Evolutionary conservation across 2,113 vertebrate genomes (phyloP).

Genomic region (Trogon surrucura): DNA sequence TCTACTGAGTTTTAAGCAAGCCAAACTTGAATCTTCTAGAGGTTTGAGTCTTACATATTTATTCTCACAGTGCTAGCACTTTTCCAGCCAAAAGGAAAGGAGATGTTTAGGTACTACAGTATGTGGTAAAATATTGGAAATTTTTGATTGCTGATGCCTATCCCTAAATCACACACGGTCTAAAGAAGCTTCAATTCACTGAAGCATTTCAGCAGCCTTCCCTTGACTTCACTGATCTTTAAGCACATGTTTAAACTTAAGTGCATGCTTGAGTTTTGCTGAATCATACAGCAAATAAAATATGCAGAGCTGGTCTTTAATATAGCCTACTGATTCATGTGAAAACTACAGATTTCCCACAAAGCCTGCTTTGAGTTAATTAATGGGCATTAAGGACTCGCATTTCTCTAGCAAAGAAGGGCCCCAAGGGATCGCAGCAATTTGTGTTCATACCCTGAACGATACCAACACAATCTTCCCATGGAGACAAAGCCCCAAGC

Average conservation of each 20-base stretch:
- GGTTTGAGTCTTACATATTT: not conserved
- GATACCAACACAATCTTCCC: conserved; percentile 15
- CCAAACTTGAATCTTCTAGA: not conserved
- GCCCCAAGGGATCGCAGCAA: conserved; percentile 39
- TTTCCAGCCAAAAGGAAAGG: not conserved
- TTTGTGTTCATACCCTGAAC: conserved; percentile 40
- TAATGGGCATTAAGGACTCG: conserved; percentile 52
- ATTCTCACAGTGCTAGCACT: not conserved
- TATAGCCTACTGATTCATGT: conserved; percentile 52
- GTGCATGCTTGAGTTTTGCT: conserved; percentile 38
- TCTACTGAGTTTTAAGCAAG: not conserved
- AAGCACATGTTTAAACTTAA: conserved; percentile 12
- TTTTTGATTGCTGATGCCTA: not conserved
- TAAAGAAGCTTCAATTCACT: not conserved
- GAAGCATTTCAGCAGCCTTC: not conserved
- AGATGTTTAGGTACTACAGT: not conserved
- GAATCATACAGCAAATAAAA: conserved; percentile 58
- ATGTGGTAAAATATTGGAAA: not conserved
- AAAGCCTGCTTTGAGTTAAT: conserved; percentile 53
- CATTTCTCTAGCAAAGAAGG: conserved; percentile 16
- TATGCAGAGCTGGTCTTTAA: conserved; percentile 51
- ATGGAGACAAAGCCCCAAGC: conserved; percentile 24
- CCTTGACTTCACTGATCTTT: not conserved
- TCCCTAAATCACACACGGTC: not conserved
- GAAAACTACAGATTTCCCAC: conserved; percentile 49